Evolutionary conservation across 1,140 invertebrate genomes (phyloP).

Genomic region (Drosophila mayri): DNA sequence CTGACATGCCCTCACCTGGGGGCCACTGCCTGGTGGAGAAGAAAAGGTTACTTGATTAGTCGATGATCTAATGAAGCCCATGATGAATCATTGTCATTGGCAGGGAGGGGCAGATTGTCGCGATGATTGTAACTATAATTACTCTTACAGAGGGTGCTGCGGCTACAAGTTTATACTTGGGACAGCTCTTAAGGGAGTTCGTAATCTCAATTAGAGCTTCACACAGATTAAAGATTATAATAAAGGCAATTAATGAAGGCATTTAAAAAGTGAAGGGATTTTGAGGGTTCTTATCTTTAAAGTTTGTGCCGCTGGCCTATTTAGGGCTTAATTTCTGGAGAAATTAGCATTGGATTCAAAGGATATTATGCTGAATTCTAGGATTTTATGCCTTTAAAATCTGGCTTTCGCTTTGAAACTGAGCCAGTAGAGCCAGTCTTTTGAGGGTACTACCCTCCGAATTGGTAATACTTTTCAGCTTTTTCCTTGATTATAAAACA

Average conservation of each 20-base stretch:
- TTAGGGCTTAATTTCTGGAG: neutral
- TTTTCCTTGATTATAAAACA: constrained; percentile 4
- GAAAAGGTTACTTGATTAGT: neutral
- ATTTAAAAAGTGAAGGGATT: neutral
- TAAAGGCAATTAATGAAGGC: neutral
- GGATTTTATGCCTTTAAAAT: neutral
- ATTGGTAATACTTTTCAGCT: neutral
- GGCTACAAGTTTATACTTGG: neutral
- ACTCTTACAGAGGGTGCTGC: neutral
- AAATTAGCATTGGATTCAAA: neutral
- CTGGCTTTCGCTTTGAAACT: neutral
- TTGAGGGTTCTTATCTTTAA: neutral
- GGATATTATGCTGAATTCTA: neutral
- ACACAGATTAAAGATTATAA: neutral
- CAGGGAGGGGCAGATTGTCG: constrained; percentile 16
- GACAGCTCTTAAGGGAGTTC: neutral
- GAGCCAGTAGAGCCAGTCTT: neutral
- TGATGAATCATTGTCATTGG: constrained; percentile 57
- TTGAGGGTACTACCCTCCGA: neutral
- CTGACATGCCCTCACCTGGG: constrained; percentile 59
- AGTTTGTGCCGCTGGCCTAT: neutral
- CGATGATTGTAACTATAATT: neutral
- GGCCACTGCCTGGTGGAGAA: constrained; percentile 17
- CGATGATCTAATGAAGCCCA: constrained; percentile 55
- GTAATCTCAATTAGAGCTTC: neutral